Percentiles rank a stretch among this genome's conserved stretches.
phyloP scores from a whole-genome alignment of 1,140 invertebrate genomes.

The Asbolus verrucosus region DNA sequence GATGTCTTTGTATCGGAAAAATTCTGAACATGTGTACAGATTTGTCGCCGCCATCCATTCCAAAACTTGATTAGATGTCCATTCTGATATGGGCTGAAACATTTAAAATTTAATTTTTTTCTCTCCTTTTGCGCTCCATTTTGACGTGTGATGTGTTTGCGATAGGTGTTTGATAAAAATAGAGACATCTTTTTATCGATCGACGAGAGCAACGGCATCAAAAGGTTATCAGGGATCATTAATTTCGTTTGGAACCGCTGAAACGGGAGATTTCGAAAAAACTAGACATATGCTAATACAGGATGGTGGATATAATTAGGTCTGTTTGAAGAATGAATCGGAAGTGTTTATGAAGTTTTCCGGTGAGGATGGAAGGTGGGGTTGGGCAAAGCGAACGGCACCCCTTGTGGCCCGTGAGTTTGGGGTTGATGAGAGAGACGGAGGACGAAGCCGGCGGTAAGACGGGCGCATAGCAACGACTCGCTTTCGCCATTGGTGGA shows the following conservation, averaged over 20 bases:
- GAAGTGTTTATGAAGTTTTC: slow-evolving; percentile 31
- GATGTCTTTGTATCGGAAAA: slow-evolving; percentile 80
- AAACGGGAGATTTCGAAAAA: neutral
- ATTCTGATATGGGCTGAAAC: slow-evolving; percentile 76
- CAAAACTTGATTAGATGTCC: slow-evolving; percentile 77
- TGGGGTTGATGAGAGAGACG: slow-evolving; percentile 24
- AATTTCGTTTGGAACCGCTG: neutral
- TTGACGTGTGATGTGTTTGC: too few relatives aligned
- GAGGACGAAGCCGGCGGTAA: slow-evolving; percentile 34
- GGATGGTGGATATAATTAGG: slow-evolving; percentile 15
- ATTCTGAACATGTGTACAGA: slow-evolving; percentile 77
- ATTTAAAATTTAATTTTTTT: slow-evolving; percentile 52
- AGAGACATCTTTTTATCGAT: slow-evolving; percentile 18
- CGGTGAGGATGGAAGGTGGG: neutral
- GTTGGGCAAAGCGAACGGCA: slow-evolving; percentile 6
- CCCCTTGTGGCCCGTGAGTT: slow-evolving; percentile 9
- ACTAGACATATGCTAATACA: neutral
- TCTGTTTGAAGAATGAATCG: slow-evolving; percentile 3
- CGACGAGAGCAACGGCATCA: neutral
- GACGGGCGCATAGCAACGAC: slow-evolving; percentile 60
- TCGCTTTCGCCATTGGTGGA: slow-evolving; percentile 57
- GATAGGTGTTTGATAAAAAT: neutral
- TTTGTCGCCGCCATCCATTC: slow-evolving; percentile 84
- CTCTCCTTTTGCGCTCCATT: neutral
- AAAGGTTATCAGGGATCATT: slow-evolving; percentile 13